Conservation (phyloP, 2,113 vertebrate species). For the Scortum barcoo region DNA sequence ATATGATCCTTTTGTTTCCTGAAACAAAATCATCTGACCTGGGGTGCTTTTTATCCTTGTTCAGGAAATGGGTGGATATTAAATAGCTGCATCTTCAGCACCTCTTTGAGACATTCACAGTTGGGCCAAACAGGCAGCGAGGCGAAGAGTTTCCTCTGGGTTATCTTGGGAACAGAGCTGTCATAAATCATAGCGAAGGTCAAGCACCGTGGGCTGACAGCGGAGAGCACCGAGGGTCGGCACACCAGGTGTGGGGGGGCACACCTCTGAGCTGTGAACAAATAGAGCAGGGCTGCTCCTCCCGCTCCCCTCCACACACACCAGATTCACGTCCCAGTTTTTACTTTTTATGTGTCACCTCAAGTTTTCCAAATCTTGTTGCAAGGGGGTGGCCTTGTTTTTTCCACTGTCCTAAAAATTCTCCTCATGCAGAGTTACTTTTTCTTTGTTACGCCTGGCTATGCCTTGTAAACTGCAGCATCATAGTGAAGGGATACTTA, state of each 20-base stretch:
- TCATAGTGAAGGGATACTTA: neutral
- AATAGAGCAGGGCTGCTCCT: conserved; percentile 53
- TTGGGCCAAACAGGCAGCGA: conserved; percentile 2
- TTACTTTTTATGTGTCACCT: conserved; percentile 75
- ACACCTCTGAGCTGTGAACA: conserved; percentile 56
- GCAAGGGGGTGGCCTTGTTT: conserved; percentile 71
- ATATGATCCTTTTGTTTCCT: conserved; percentile 35
- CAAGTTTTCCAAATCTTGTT: conserved; percentile 64
- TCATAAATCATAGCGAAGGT: conserved; percentile 73
- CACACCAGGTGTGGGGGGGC: conserved; percentile 32
- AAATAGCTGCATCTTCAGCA: conserved; percentile 42
- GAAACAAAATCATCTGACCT: conserved; percentile 44
- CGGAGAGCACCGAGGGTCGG: conserved; percentile 54
- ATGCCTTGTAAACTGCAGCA: conserved; percentile 21
- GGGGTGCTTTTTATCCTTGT: conserved; percentile 1
- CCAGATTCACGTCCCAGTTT: conserved; percentile 72
- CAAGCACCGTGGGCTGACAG: conserved; percentile 53
- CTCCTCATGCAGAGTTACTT: conserved; percentile 44
- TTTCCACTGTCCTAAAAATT: conserved; percentile 41
- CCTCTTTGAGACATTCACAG: conserved; percentile 25
- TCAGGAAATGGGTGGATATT: neutral
- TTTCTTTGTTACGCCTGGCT: conserved; percentile 42
- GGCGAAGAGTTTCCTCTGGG: conserved; percentile 9
- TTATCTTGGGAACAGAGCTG: conserved; percentile 42
- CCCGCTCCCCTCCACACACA: conserved; percentile 17